Base-by-base conservation (phyloP, 2,888 invertebrate species). In the Campopleginae sp. region DNA sequence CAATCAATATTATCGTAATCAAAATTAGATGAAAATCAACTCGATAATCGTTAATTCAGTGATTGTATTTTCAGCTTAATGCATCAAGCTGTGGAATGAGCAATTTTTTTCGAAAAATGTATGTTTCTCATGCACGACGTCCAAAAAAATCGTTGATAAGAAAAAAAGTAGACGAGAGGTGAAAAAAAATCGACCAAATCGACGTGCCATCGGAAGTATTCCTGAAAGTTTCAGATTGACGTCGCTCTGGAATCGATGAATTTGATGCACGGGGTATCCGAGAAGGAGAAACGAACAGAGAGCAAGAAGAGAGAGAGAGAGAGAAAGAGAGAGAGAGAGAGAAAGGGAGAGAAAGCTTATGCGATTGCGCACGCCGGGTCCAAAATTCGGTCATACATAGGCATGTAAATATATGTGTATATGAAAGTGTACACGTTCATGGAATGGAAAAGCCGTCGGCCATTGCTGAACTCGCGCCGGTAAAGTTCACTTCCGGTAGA, bases 391-490 rank as follows among this genome's bases (percentile, higher is more conserved):
- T n/a, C 38, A 51, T 19, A 38, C 19, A 54, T 54, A 54, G 31
- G 68, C 38, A 38, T 68, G 38, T 31, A 51, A 23, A 71, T 51
- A 51, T 19, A 31, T 48, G n/a, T 33, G 33, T 44, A 44, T 72
- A 58, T 68, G 54, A 46, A 70, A 51, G 31, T 70, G 48, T 63
- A n/a, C 27, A 31, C 63, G 54, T 70, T 71, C 27, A 71, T 74
- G 58, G 68, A 19, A 68, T 46, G 72, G 61, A 46, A 70, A 19
- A 61, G 46, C 14, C 4, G 68, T 74, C 81, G 33, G 84, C 81
- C 81, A 78, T 84, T 80, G 80, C 66, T 78, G 77, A 68, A 63
- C 48, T 65, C 61, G 19, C 70, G 84, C 84, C 84, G 81, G 84
- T 80, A 48, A 33, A 63, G 68, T 79, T 71, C 76, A 84, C 80